phyloP scores from a whole-genome alignment of 2,888 invertebrate species.

The Melanargia galathea region DNA sequence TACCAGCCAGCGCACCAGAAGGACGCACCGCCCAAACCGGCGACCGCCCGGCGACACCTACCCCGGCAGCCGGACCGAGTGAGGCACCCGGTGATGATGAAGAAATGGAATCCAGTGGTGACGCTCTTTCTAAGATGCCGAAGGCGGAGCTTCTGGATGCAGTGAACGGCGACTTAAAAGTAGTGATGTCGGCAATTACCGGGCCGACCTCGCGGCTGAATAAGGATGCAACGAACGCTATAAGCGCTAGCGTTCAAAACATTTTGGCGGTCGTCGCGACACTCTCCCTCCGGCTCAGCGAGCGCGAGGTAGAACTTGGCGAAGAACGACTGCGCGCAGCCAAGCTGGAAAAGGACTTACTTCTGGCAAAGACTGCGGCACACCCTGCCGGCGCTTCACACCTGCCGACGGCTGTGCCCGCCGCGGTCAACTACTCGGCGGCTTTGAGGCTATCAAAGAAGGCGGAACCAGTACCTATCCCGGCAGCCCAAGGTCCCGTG shows the following conservation, averaged over 20 bases:
- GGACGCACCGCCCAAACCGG: too few species aligned
- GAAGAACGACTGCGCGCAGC: not conserved
- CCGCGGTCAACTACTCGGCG: not conserved
- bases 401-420: not conserved
- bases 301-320: not conserved
- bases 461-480: not conserved
- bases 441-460: not conserved
- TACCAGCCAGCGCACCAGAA: too few species aligned
- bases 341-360: not conserved
- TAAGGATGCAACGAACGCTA: too few species aligned
- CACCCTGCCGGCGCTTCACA: too few species aligned
- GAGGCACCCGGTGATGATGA: too few species aligned
- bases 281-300: not conserved
- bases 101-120: too few species aligned
- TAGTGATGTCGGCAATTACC: too few species aligned
- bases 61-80: too few species aligned
- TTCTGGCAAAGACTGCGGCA: not conserved
- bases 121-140: rapidly evolving
- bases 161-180: too few species aligned
- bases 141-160: too few species aligned
- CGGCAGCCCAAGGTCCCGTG: not conserved
- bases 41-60: too few species aligned
- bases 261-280: not conserved
- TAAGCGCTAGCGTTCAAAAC: not conserved
- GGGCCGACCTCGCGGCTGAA: too few species aligned